These are phyloP conservation scores for Hydropsyche tenuis DNA, from an alignment of 1,140 invertebrate genomes.

Conservation along the genomic window DNA sequence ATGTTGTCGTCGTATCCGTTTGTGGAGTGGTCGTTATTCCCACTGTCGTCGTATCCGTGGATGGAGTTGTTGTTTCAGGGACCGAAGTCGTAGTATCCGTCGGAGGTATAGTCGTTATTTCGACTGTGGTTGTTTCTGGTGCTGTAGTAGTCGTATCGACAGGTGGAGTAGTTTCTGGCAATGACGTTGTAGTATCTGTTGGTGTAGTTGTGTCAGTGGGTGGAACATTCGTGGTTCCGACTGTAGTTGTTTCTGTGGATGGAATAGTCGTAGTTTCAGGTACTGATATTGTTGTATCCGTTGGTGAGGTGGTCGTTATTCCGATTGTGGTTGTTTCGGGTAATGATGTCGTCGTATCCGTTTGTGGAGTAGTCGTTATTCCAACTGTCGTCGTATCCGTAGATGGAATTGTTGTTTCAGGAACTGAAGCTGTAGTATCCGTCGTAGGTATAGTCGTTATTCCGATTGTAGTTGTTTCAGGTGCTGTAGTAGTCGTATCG, in stretches of 20 bases:
- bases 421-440: neutral
- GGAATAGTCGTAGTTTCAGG: neutral
- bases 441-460: too few relatives aligned
- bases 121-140: neutral
- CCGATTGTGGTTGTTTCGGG: neutral
- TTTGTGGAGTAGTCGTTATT: neutral
- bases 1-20: neutral
- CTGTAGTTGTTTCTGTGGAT: neutral
- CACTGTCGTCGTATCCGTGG: neutral
- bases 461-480: neutral
- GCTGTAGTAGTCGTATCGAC: too few relatives aligned
- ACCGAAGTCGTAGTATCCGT: neutral
- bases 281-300: too few relatives aligned
- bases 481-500: neutral
- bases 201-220: neutral
- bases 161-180: too few relatives aligned
- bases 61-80: neutral
- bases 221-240: neutral
- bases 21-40: neutral
- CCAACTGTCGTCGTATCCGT: neutral
- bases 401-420: neutral
- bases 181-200: neutral
- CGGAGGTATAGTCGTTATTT: neutral
- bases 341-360: neutral
- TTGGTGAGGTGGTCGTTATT: neutral